Conservation (phyloP, 1,140 invertebrate species). For the Marisa cornuarietis region DNA sequence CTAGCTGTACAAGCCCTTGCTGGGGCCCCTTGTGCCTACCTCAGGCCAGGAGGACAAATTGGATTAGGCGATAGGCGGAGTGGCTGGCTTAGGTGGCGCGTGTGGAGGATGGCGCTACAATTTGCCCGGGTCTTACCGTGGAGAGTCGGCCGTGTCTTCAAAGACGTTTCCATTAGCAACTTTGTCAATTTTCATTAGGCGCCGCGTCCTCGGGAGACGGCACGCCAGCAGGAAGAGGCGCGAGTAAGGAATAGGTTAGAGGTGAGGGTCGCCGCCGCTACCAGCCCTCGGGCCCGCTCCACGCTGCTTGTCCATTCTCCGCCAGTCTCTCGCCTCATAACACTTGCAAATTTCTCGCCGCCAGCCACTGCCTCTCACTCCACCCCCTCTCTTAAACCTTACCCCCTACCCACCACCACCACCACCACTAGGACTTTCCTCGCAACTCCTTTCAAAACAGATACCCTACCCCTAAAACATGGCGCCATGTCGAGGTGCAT, state of each 20-base stretch:
- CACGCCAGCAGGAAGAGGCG: constrained; percentile 1
- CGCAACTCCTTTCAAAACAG: not conserved
- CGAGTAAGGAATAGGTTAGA: constrained; percentile 24
- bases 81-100: not conserved
- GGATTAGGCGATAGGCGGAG: constrained; percentile 35
- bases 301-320: constrained; percentile 29
- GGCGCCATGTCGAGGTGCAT: not conserved
- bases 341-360: constrained; percentile 32
- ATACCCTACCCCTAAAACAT: not conserved
- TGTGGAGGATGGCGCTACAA: constrained; percentile 8
- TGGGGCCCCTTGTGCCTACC: constrained; percentile 5
- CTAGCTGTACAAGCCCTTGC: not conserved
- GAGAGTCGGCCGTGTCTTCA: constrained; percentile 35
- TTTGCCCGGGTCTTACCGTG: constrained; percentile 12
- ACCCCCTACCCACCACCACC: not conserved
- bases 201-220: constrained; percentile 30
- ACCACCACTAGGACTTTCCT: not conserved
- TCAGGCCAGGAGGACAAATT: constrained; percentile 31
- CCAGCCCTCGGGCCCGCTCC: constrained; percentile 1
- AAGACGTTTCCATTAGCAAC: constrained; percentile 55
- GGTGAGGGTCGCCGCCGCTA: constrained; percentile 5
- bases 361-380: constrained; percentile 4
- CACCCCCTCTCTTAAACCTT: not conserved
- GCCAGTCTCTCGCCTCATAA: constrained; percentile 25
- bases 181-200: constrained; percentile 55